Base-by-base conservation (phyloP, 2,888 invertebrate genomes). In the Desoria tigrina region DNA sequence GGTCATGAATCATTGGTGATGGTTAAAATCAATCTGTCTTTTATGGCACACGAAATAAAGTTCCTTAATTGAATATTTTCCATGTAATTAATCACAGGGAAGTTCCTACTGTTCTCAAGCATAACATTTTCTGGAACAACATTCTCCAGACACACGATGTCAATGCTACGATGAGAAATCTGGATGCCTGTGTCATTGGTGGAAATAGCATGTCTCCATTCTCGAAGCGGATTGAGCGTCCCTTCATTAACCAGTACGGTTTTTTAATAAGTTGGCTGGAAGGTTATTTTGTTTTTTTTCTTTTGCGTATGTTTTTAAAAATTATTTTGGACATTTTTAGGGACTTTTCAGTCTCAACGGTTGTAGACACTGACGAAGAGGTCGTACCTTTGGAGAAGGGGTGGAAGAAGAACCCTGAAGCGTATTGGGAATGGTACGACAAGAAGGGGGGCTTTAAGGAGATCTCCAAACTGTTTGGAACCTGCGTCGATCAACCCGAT, bases 141-240 rank as follows among this genome's bases (percentile, higher is more conserved):
- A 63, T 69, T 1, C 63, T 67, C 50, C 59, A 63, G 11, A 67
- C 67, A 3, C 23, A 57, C 4, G 70, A 74, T 50, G 66, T 70
- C 27, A 49, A 63, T 49, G 39, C 58, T 18, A 67, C 67, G 51
- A 61, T 74, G 68, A 51, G 53, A 23, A 72, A 63, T 63, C 42
- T 74, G 39, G 74, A 74, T 51, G 74, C 72, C n/a, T 70, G 70
- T 61, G 68, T 69, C 1, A 21, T 32, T 9, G 49, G 26, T 23
- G 32, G 28, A 6, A 42, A 32, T 9, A 63, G 56, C 16, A 57
- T 57, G 57, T 51, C 63, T 21, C 53, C 65, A 39, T 70, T 58
- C 59, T 42, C 42, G 1, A n/a, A 53, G 16, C 55, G 74, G 18
- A 39, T 74, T 21, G 67, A 71, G 18, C 55, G 72, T 23, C 67